Conservation (phyloP, 2,113 vertebrate species). For the Callipepla squamata region DNA sequence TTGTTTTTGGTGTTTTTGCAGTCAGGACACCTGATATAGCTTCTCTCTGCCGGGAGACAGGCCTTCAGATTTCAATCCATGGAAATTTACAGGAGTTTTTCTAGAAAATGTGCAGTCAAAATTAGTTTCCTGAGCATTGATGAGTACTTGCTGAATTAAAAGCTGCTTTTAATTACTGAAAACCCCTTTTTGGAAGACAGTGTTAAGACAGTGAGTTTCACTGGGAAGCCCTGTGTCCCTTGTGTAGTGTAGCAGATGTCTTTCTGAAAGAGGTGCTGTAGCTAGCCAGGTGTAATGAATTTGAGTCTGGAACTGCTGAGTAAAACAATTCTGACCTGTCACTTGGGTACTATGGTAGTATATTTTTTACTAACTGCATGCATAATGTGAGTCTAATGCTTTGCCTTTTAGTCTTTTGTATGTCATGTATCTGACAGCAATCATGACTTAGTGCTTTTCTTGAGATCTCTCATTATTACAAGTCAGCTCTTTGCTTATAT, state of each 20-base stretch:
- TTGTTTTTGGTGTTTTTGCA: background rate
- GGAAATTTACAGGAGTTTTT: slow-evolving; percentile 20
- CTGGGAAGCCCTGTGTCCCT: background rate
- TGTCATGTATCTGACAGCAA: background rate
- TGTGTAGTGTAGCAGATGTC: slow-evolving; percentile 29
- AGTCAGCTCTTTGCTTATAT: background rate
- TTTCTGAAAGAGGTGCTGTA: background rate
- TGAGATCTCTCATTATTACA: accelerated
- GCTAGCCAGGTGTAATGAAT: slow-evolving; percentile 21
- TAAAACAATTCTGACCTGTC: background rate
- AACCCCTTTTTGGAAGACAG: background rate
- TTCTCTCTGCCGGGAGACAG: background rate
- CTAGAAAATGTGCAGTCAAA: background rate
- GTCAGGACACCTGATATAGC: slow-evolving; percentile 22
- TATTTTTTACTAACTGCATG: background rate
- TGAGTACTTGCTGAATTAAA: slow-evolving; percentile 19
- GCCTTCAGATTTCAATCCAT: background rate
- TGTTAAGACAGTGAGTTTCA: background rate
- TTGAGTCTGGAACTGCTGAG: background rate
- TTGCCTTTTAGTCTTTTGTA: background rate
- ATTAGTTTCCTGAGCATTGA: background rate
- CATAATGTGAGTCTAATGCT: background rate
- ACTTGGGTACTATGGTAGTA: background rate
- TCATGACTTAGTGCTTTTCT: background rate
- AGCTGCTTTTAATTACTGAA: slow-evolving; percentile 46